phyloP scores from a whole-genome alignment of 1,140 invertebrate species.

The Nephila pilipes region DNA sequence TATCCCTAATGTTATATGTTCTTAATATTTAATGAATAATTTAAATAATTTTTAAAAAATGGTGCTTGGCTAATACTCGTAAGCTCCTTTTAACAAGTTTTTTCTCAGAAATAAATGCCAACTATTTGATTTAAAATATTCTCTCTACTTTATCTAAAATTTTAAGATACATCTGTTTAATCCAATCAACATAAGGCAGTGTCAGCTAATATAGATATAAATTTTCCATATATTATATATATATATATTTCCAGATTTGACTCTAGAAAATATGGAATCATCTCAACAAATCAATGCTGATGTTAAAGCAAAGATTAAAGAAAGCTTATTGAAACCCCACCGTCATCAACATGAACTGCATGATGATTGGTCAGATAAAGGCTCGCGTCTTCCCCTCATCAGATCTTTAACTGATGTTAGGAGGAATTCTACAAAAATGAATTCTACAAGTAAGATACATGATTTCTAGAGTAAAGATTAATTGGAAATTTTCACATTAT shows the following conservation, averaged over 20 bases:
- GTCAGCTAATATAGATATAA: neutral
- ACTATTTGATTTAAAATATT: too few relatives aligned
- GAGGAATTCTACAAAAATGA: slow-evolving; percentile 84
- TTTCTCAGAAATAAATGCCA: too few relatives aligned
- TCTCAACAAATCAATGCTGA: slow-evolving; percentile 60
- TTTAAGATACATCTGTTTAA: too few relatives aligned
- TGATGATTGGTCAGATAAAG: slow-evolving; percentile 66
- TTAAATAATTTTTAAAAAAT: too few relatives aligned
- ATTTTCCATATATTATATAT: neutral
- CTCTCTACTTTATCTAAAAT: too few relatives aligned
- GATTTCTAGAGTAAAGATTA: too few relatives aligned
- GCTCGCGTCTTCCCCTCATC: slow-evolving; percentile 91
- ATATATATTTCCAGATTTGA: slow-evolving; percentile 30
- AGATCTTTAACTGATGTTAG: slow-evolving; percentile 97
- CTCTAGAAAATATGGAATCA: slow-evolving; percentile 61
- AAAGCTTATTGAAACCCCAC: slow-evolving; percentile 93
- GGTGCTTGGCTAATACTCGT: too few relatives aligned
- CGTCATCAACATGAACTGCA: slow-evolving; percentile 93
- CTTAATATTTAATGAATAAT: too few relatives aligned
- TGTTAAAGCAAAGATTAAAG: slow-evolving; percentile 88
- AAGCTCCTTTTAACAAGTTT: too few relatives aligned
- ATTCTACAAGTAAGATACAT: slow-evolving; percentile 32
- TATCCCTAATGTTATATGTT: too few relatives aligned
- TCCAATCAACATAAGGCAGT: too few relatives aligned
- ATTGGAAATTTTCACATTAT: too few relatives aligned